Evolutionary conservation across 2,797 vertebrate genomes (phyloP).

Genomic region (Chanos chanos): DNA sequence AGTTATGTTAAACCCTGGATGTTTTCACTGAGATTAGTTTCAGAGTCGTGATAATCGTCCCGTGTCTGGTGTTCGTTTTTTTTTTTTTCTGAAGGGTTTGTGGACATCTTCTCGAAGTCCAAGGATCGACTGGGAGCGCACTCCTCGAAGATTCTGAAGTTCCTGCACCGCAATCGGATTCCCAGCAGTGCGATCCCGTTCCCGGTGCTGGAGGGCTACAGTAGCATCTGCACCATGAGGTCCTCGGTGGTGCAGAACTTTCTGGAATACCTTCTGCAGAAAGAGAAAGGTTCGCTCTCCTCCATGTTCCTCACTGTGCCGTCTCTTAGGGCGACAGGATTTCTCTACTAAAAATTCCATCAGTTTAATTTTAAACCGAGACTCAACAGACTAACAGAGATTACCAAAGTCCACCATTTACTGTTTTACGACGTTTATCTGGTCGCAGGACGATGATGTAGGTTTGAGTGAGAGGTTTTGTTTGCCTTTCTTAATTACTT

Average conservation of each 20-base stretch:
- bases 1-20: background rate
- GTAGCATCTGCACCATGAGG: constrained; percentile 91
- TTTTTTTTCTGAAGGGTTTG: constrained; percentile 76
- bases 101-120: constrained; percentile 95
- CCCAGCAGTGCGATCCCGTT: constrained; percentile 88
- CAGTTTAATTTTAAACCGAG: no score
- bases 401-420: no score
- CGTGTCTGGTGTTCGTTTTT: no score
- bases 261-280: constrained; percentile 86
- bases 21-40: background rate
- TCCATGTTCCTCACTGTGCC: no score
- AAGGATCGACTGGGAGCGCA: constrained; percentile 86
- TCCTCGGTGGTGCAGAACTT: constrained; percentile 88
- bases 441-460: no score
- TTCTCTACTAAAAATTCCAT: no score
- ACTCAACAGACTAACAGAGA: no score
- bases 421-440: no score
- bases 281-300: constrained; percentile 81
- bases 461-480: no score
- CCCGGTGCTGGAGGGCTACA: constrained; percentile 90
- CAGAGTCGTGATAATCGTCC: no score
- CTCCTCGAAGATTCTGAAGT: constrained; percentile 88
- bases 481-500: no score
- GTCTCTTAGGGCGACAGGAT: no score
- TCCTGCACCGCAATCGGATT: constrained; percentile 91